Conservation (phyloP, 2,888 invertebrate species). For the Diplazon laetatorius region DNA sequence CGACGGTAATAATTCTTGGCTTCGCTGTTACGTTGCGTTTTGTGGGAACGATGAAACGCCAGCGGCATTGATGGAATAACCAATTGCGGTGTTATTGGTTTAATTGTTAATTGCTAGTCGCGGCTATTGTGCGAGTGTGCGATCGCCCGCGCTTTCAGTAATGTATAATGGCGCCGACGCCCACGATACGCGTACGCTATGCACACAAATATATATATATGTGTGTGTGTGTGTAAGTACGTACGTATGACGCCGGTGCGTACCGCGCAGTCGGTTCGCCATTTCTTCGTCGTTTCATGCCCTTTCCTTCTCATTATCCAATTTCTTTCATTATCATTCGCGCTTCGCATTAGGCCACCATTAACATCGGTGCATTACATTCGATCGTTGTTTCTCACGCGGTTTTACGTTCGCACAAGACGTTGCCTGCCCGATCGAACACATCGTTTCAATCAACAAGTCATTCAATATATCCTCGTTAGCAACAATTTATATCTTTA, state of each 20-base stretch:
- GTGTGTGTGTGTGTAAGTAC: conserved; percentile 17
- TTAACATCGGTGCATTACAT: conserved; percentile 1
- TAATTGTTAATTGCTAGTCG: conserved; percentile 80
- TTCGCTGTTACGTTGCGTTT: conserved; percentile 41
- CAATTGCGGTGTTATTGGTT: conserved; percentile 81
- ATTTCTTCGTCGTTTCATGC: conserved; percentile 50
- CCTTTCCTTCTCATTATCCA: conserved; percentile 32
- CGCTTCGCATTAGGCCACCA: conserved; percentile 6
- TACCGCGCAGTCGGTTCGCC: conserved; percentile 46
- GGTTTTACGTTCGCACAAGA: background rate
- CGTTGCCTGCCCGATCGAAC: background rate
- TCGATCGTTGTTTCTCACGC: conserved; percentile 19
- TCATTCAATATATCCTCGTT: conserved; percentile 4
- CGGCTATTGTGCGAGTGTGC: conserved; percentile 63
- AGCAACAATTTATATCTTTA: background rate
- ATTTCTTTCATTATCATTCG: conserved; percentile 40
- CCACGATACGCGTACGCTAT: conserved; percentile 62
- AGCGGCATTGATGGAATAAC: conserved; percentile 77
- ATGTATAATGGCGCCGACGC: conserved; percentile 54
- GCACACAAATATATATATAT: too few relatives aligned
- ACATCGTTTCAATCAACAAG: conserved; percentile 5
- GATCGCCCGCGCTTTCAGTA: conserved; percentile 57
- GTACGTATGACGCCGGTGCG: conserved; percentile 44
- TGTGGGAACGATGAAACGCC: conserved; percentile 65
- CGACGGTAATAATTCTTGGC: conserved; percentile 43